Conservation (phyloP, 1,140 invertebrate genomes). For the Belonocnema kinseyi region DNA sequence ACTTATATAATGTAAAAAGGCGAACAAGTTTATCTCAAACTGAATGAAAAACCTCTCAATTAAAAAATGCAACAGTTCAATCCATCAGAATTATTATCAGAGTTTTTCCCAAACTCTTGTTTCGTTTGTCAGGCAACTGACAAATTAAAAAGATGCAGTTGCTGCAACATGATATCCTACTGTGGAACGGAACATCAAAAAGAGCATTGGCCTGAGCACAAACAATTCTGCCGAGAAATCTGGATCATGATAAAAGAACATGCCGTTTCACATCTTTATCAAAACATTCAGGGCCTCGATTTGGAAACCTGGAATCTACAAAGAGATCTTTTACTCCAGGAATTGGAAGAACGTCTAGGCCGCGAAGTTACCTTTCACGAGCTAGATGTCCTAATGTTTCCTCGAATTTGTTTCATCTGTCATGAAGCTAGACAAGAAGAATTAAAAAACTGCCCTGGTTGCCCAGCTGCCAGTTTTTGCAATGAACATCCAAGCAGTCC, state of each 20-base stretch:
- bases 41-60: no score
- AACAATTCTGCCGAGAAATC: background rate
- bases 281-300: background rate
- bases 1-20: no score
- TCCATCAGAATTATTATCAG: background rate
- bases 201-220: background rate
- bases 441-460: conserved; percentile 3
- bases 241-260: background rate
- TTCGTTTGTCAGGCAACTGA: background rate
- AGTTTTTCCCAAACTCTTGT: background rate
- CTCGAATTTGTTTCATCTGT: background rate
- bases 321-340: background rate
- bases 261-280: background rate
- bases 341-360: background rate
- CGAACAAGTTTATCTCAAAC: no score
- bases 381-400: background rate
- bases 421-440: background rate
- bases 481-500: background rate
- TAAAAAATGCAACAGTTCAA: no score
- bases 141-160: background rate
- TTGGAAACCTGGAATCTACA: background rate
- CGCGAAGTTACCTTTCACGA: background rate
- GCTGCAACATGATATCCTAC: background rate
- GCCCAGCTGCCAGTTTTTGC: background rate
- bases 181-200: background rate